These are phyloP conservation scores for Vespertilio murinus DNA, from an alignment of 2,797 vertebrate genomes.

Conservation along the genomic window DNA sequence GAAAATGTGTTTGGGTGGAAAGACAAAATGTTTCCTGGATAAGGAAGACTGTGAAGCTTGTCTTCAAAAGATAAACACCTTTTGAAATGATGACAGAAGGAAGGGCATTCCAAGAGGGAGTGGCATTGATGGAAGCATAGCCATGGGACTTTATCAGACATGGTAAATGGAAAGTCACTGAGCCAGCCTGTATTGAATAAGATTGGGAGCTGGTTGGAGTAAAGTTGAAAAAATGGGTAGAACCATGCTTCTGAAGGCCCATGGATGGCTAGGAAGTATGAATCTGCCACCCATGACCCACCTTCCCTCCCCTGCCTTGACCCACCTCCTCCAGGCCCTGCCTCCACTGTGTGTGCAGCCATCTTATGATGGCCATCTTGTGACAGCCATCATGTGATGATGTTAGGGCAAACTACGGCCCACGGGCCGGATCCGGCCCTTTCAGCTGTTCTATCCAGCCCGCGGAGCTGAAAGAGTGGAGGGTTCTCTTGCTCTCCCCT, in stretches of 20 bases:
- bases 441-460: no score
- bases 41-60: neutral
- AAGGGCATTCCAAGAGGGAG: neutral
- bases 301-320: no score
- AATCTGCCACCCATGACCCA: no score
- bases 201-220: neutral
- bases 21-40: neutral
- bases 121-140: neutral
- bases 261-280: neutral
- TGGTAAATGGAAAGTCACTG: neutral
- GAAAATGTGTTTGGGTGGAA: neutral
- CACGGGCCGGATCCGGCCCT: no score
- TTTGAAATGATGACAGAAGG: neutral
- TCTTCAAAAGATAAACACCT: neutral
- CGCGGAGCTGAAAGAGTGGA: no score
- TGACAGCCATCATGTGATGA: no score
- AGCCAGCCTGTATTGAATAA: fast-evolving
- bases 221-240: neutral
- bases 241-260: neutral
- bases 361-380: no score
- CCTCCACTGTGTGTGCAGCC: no score
- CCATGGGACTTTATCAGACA: neutral
- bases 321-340: no score
- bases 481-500: no score
- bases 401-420: no score